Evolutionary conservation across 1,140 invertebrate genomes (phyloP), one percentile per base, ranked within the genome.

Genomic region (Chelonus insularis): DNA sequence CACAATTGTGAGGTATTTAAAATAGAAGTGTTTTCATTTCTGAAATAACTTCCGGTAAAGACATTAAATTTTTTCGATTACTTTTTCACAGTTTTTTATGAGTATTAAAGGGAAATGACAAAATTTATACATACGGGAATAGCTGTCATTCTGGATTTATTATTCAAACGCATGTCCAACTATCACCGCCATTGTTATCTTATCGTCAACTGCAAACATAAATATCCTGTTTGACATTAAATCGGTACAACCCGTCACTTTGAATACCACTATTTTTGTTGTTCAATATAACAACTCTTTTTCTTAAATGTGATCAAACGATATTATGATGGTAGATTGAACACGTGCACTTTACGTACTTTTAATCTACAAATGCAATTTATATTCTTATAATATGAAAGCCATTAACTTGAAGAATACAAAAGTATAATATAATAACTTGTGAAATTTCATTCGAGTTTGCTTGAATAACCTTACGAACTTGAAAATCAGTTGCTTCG

Each of bases 141-240:
- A 29, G 45, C 45, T 48, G 45, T 48, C 45, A 48, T 20, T 48
- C 18, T 48, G 20, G 18, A 23, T 29, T 23, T 29, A 48, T 48
- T 48, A 48, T 48, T 48, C n/a, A 41, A 57, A 57, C 21, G 23
- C 55, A 45, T 32, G 23, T 20, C 25, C 41, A 3, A 7, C 23
- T 23, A 47, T 57, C 43, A 47, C 29, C 25, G 20, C 20, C 41
- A 23, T 25, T 47, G 45, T 59, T 59, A 59, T 59, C 57, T 59
- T 59, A 59, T 59, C 57, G 45, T 34, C 21, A 21, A 59, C 41
- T 20, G 43, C 34, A 59, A 59, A 59, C 57, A 50, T 59, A 59
- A 59, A 59, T 59, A 59, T 59, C 43, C 57, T 45, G 50, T 36
- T 37, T 43, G 32, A 59, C 57, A 59, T 59, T 59, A 45, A 59